phyloP scores from a whole-genome alignment of 2,888 invertebrate species.

The Apamea anceps region DNA sequence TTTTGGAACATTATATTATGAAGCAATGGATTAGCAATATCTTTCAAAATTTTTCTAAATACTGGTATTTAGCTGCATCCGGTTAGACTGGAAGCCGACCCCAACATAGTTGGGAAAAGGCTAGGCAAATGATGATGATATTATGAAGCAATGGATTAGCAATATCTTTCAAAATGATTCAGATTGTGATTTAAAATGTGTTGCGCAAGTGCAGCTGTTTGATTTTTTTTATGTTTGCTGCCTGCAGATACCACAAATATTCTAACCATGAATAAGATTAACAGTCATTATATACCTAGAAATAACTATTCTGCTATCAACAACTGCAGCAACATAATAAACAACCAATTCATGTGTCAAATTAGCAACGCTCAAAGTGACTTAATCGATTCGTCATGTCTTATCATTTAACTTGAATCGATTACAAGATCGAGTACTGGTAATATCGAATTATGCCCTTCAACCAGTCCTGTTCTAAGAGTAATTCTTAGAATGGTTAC shows the following conservation, averaged over 20 bases:
- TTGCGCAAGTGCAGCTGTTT: background rate
- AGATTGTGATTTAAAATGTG: background rate
- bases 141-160: background rate
- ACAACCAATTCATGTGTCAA: constrained; percentile 57
- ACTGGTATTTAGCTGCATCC: too few species aligned
- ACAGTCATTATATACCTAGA: constrained; percentile 23
- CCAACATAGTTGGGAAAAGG: too few species aligned
- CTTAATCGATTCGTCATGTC: constrained; percentile 53
- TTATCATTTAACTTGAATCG: constrained; percentile 62
- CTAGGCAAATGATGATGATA: too few species aligned
- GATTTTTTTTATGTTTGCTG: background rate
- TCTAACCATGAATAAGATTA: constrained; percentile 15
- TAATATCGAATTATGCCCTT: constrained; percentile 45
- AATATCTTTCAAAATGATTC: background rate
- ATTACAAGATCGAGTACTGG: constrained; percentile 53
- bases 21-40: background rate
- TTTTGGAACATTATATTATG: background rate
- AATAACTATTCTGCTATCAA: constrained; percentile 27
- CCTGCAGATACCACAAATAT: background rate
- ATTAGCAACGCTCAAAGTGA: constrained; percentile 53
- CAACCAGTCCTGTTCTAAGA: constrained; percentile 57
- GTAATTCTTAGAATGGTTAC: constrained; percentile 73
- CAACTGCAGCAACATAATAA: constrained; percentile 34
- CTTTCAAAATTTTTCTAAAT: too few species aligned
- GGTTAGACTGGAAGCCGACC: too few species aligned